A percentile compares a stretch with the other conserved stretches of the same genome.
Evolutionary conservation across 2,797 vertebrate genomes (phyloP).

Genomic region (Artibeus lituratus): DNA sequence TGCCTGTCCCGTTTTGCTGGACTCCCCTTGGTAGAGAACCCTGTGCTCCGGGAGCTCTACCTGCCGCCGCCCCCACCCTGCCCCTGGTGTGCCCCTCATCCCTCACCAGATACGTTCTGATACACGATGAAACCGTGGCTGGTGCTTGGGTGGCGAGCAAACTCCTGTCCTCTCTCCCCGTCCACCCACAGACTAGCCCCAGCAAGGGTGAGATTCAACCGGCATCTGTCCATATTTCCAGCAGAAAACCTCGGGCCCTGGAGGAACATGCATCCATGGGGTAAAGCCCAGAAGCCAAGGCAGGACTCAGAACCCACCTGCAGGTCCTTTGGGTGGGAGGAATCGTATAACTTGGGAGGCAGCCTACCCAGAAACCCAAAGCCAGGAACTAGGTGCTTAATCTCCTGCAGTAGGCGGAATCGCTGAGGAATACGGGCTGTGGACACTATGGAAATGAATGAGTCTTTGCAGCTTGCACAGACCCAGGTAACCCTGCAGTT

Average conservation of each 20-base stretch:
- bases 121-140: fast-evolving
- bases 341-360: fast-evolving
- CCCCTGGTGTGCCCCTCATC: fast-evolving
- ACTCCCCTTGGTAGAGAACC: not conserved
- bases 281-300: not conserved
- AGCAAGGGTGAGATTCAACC: not conserved
- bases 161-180: not conserved
- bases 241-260: not conserved
- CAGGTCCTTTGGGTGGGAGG: fast-evolving
- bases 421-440: fast-evolving
- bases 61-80: not conserved
- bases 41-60: fast-evolving
- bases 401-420: fast-evolving
- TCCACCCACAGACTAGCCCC: fast-evolving
- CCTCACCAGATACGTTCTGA: fast-evolving
- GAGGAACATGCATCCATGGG: fast-evolving
- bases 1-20: fast-evolving
- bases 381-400: fast-evolving
- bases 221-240: fast-evolving
- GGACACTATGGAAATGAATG: fast-evolving
- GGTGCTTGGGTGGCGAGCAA: not conserved
- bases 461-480: fast-evolving
- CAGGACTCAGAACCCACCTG: not conserved
- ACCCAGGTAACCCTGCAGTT: not conserved
- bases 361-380: fast-evolving